Conservation (phyloP, 2,888 invertebrate genomes). For the Orthosia incerta region DNA sequence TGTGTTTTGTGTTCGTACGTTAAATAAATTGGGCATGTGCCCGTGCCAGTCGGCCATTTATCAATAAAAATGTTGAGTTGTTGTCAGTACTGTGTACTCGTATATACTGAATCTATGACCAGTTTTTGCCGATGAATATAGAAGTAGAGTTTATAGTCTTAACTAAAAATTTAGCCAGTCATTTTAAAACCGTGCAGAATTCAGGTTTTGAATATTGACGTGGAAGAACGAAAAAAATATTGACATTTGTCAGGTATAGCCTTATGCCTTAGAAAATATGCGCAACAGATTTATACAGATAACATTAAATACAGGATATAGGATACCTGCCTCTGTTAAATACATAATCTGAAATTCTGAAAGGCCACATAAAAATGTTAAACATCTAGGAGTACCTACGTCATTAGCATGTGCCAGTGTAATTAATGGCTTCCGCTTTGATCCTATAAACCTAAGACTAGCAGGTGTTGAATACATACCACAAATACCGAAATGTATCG, state of each 20-base stretch:
- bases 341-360: background rate
- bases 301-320: background rate
- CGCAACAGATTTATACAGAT: no score
- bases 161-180: background rate
- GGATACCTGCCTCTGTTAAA: background rate
- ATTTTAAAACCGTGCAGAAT: background rate
- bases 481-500: background rate
- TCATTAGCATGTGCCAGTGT: constrained; percentile 63
- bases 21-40: constrained; percentile 58
- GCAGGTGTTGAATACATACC: constrained; percentile 14
- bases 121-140: constrained; percentile 26
- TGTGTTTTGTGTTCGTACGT: constrained; percentile 55
- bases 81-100: constrained; percentile 58
- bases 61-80: constrained; percentile 60
- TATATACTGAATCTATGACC: constrained; percentile 24
- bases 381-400: constrained; percentile 33
- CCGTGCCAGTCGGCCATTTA: constrained; percentile 58
- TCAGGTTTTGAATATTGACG: background rate
- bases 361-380: background rate
- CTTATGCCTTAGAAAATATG: background rate
- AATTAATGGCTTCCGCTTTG: constrained; percentile 65
- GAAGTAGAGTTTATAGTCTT: background rate
- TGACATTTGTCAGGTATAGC: background rate
- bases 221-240: background rate
- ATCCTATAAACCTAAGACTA: constrained; percentile 17